Conservation (phyloP, 2,888 invertebrate species). For the Phaedon cochleariae region DNA sequence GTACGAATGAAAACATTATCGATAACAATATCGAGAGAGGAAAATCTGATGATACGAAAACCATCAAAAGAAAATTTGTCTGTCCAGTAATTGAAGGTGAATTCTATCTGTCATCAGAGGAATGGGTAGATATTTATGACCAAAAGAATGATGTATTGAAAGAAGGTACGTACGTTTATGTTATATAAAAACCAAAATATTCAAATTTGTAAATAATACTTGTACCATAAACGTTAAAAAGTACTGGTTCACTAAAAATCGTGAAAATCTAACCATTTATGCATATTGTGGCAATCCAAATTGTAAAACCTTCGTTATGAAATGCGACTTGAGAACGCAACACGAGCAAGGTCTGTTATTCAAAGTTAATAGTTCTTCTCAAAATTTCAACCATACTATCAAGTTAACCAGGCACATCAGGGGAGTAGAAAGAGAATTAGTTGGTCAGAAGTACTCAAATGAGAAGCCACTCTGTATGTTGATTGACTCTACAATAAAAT, state of each 20-base stretch:
- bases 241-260: constrained; percentile 3
- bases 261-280: neutral
- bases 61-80: neutral
- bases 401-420: constrained; percentile 3
- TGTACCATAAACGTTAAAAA: constrained; percentile 4
- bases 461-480: constrained; percentile 3
- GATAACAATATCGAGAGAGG: neutral
- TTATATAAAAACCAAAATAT: neutral
- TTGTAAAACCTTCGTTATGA: constrained; percentile 3
- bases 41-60: neutral
- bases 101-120: neutral
- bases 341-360: neutral
- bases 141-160: neutral
- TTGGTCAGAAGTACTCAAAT: constrained; percentile 9
- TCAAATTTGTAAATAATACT: constrained; percentile 5
- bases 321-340: neutral
- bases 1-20: neutral
- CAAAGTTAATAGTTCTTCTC: neutral
- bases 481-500: constrained; percentile 13
- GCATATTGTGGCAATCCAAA: neutral
- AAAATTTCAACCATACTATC: neutral
- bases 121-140: constrained; percentile 8
- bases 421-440: constrained; percentile 3
- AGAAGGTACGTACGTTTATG: constrained; percentile 3
- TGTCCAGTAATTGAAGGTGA: neutral